These are phyloP conservation scores for Ypsolopha sequella DNA, from an alignment of 2,888 invertebrate species.

Conservation along the genomic window DNA sequence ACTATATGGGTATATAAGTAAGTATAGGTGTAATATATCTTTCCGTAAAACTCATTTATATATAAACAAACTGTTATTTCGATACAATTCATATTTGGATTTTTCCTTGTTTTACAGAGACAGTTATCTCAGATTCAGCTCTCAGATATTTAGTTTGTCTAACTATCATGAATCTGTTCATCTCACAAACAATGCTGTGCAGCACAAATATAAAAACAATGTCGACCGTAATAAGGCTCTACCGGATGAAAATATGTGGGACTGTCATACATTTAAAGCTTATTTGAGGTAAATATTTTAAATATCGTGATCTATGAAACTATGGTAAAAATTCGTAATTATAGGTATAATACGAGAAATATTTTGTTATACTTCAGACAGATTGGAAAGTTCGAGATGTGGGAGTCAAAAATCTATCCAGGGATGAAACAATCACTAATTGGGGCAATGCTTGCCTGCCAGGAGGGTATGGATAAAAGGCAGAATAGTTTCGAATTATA, in stretches of 20 bases:
- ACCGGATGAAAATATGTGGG: slow-evolving; percentile 97
- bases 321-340: background rate
- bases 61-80: background rate
- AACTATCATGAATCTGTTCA: slow-evolving; percentile 95
- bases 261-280: slow-evolving; percentile 83
- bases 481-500: slow-evolving; percentile 92
- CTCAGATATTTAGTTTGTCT: slow-evolving; percentile 86
- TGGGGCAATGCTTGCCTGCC: slow-evolving; percentile 88
- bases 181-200: slow-evolving; percentile 93
- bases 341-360: too few relatives aligned
- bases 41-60: background rate
- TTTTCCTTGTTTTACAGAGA: slow-evolving; percentile 70
- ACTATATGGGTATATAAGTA: slow-evolving; percentile 95
- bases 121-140: slow-evolving; percentile 93
- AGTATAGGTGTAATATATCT: slow-evolving; percentile 12
- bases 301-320: background rate
- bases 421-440: slow-evolving; percentile 83
- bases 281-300: slow-evolving; percentile 68
- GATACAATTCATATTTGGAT: background rate
- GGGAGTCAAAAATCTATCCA: slow-evolving; percentile 90
- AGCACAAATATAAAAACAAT: slow-evolving; percentile 85
- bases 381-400: slow-evolving; percentile 82
- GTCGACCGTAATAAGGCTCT: slow-evolving; percentile 79
- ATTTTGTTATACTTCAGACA: slow-evolving; percentile 42
- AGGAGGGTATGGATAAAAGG: slow-evolving; percentile 85